Evolutionary conservation across 1,140 invertebrate species (phyloP).

Genomic region (Cotesia glomerata): DNA sequence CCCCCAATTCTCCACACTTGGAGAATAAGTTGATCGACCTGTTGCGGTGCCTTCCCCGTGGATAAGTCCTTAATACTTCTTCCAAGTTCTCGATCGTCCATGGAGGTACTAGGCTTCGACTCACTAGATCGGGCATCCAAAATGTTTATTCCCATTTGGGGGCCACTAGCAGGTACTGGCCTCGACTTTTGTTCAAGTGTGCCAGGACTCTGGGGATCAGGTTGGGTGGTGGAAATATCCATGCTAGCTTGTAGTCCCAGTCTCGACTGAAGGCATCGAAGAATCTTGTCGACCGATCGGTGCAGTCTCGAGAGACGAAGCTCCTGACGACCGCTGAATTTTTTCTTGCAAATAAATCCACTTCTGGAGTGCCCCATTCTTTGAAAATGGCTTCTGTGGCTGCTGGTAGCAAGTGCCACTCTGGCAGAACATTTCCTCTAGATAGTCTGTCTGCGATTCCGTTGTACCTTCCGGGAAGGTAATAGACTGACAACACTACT

Average conservation of each 20-base stretch:
- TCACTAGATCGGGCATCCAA: conserved; percentile 7
- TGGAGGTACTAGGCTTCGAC: not conserved
- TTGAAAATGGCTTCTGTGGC: conserved; percentile 40
- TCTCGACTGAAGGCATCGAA: conserved; percentile 46
- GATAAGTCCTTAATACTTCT: conserved; percentile 19
- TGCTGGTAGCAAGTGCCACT: conserved; percentile 47
- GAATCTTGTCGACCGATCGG: conserved; percentile 30
- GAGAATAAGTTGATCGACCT: no score
- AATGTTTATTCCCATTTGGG: conserved; percentile 21
- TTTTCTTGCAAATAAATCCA: conserved; percentile 50
- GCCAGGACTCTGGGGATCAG: conserved; percentile 47
- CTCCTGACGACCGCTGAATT: conserved; percentile 40
- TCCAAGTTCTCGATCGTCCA: not conserved
- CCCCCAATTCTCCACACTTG: no score
- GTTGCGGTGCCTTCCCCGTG: not conserved
- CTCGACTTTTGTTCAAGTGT: conserved; percentile 43
- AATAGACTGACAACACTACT: conserved; percentile 38
- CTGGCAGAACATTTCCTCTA: conserved; percentile 36
- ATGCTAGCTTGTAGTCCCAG: conserved; percentile 47
- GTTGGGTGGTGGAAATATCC: conserved; percentile 52
- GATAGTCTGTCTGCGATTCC: conserved; percentile 46
- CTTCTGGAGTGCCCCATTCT: conserved; percentile 43
- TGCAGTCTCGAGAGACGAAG: conserved; percentile 43
- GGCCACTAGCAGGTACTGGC: conserved; percentile 5
- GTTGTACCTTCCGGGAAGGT: conserved; percentile 46